phyloP scores from a whole-genome alignment of 2,113 vertebrate species.

The Mormyrus iriodes region DNA sequence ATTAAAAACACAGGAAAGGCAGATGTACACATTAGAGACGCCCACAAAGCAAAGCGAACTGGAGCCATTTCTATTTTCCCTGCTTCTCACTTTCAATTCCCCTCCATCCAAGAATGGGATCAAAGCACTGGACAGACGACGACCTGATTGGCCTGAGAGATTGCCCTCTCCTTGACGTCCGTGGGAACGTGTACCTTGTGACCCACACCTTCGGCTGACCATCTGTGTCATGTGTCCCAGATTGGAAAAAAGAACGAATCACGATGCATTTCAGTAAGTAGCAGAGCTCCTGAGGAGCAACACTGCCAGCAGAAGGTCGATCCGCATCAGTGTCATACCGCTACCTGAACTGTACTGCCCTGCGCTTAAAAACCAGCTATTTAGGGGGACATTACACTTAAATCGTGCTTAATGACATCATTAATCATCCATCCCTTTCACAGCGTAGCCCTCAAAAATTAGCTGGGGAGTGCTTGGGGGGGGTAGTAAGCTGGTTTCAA shows the following conservation, averaged over 20 bases:
- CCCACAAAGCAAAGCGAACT: not conserved
- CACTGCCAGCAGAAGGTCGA: not conserved
- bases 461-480: not conserved
- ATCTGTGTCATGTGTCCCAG: not conserved
- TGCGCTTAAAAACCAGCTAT: not conserved
- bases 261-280: not conserved
- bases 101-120: not conserved
- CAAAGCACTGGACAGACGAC: not conserved
- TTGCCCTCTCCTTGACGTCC: conserved; percentile 4
- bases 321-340: not conserved
- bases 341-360: not conserved
- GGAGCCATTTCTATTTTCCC: not conserved
- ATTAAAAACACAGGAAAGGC: conserved; percentile 3
- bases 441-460: no score
- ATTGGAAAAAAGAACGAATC: not conserved
- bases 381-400: not conserved
- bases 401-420: not conserved
- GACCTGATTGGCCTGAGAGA: not conserved
- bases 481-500: not conserved
- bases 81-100: not conserved
- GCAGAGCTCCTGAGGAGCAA: not conserved
- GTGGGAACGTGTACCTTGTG: not conserved
- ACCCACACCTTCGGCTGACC: not conserved
- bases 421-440: not conserved
- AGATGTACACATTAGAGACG: not conserved